Evolutionary conservation across 2,113 vertebrate genomes (phyloP), one percentile per base, ranked within the genome.

Genomic region (Clinocottus analis): DNA sequence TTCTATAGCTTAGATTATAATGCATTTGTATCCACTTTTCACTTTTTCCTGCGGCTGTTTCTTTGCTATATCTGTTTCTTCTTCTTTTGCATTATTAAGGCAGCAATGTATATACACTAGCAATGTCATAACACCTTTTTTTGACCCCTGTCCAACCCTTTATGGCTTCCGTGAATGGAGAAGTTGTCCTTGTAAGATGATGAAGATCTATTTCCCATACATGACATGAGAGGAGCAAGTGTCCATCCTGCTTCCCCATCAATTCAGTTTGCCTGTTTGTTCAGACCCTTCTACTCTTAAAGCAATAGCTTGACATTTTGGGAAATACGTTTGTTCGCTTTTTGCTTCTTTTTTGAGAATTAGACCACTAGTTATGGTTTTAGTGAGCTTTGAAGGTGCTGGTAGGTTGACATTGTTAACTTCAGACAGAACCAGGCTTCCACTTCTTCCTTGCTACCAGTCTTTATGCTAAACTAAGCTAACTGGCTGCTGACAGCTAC

Each of bases 111-210:
- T 53, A 39, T 10, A 19, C n/a, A n/a, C 12, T 27, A 59, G 35
- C 7, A 33, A 82, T 33, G 31, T 43, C 65, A 29, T 12, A 25
- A 37, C 14, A 0, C 17, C 7, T 41, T 58, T 58, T 3, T 72
- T 12, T 45, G 23, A 60, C 9, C 3, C 3, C 9, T 37, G 59
- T 58, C 63, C 63, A n/a, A 70, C 29, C 27, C 37, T 23, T 35
- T 13, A 39, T 49, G 45, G 35, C 45, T 45, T 37, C 53, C 7
- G n/a, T 43, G n/a, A 66, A 66, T 49, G 31, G 25, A 60, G 17
- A 16, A 56, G 47, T 39, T 71, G 31, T 72, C 60, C 41, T 33
- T 78, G 43, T 68, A 14, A 61, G 29, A 31, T 65, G 53, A 53
- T 55, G 37, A 53, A 6, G 19, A 78, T 39, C 19, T 7, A 41